phyloP scores from a whole-genome alignment of 2,113 vertebrate species.

The Poeciliopsis prolifica region DNA sequence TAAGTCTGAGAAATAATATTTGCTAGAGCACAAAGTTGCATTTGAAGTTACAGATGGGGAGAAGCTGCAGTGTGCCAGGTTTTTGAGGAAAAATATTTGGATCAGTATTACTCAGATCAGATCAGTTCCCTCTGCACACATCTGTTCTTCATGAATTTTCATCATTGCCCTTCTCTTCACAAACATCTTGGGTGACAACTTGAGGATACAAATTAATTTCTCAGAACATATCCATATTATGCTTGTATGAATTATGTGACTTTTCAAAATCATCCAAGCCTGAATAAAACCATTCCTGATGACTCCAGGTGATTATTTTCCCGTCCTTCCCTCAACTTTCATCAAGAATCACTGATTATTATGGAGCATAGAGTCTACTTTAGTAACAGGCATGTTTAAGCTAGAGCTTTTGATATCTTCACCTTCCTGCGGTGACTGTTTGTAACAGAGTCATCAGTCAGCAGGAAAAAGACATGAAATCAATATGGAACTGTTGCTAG shows the following conservation, averaged over 20 bases:
- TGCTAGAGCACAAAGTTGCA: conserved; percentile 22
- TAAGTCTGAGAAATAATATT: conserved; percentile 7
- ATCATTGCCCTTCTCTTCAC: conserved; percentile 56
- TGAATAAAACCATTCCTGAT: conserved; percentile 11
- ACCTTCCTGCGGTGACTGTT: too few species aligned
- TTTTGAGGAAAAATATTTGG: conserved; percentile 51
- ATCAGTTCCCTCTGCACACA: conserved; percentile 42
- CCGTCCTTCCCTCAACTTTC: too few species aligned
- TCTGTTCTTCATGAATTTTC: conserved; percentile 70
- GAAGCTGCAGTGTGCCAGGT: conserved; percentile 32
- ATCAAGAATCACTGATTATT: too few species aligned
- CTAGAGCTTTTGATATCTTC: too few species aligned
- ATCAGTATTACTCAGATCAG: conserved; percentile 54
- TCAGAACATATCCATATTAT: not conserved
- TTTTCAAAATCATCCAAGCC: conserved; percentile 20
- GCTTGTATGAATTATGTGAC: conserved; percentile 1
- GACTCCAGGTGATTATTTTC: conserved; percentile 14
- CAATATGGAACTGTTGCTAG: conserved; percentile 4
- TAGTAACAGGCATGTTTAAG: too few species aligned
- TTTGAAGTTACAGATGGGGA: conserved; percentile 25
- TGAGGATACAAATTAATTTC: conserved; percentile 44
- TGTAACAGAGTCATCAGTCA: conserved; percentile 10
- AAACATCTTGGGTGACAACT: conserved; percentile 63
- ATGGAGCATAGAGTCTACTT: too few species aligned
- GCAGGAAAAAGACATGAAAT: conserved; percentile 44